phyloP scores from a whole-genome alignment of 2,797 vertebrate genomes.

The Chelidonichthys spinosus region DNA sequence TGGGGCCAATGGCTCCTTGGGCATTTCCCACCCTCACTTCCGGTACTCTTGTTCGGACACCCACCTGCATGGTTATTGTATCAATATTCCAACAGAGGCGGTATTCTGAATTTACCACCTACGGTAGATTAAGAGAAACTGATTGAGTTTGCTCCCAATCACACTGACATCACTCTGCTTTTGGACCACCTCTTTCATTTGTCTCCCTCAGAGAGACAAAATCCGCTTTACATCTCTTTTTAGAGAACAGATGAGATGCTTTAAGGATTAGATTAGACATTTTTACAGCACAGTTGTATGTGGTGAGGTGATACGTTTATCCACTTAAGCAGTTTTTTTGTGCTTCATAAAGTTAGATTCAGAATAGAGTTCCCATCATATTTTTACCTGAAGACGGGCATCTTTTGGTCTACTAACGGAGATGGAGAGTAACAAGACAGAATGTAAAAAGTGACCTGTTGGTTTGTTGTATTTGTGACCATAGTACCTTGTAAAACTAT shows the following conservation, averaged over 20 bases:
- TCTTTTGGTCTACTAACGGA: background rate
- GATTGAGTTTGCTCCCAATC: constrained; percentile 25
- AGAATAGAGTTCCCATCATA: constrained; percentile 1
- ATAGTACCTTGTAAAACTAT: too few species aligned
- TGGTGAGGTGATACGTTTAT: constrained; percentile 20
- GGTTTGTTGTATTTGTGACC: background rate
- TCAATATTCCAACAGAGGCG: background rate
- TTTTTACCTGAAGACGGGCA: constrained; percentile 13
- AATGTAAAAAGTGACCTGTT: background rate
- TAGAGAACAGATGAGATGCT: background rate
- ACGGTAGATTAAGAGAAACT: constrained; percentile 12
- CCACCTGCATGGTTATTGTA: background rate
- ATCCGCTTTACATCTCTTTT: background rate
- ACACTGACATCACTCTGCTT: constrained; percentile 21
- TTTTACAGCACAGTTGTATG: background rate
- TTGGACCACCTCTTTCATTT: constrained; percentile 4
- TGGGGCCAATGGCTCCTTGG: background rate
- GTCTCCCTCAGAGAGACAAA: constrained; percentile 22
- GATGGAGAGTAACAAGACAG: background rate
- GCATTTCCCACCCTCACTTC: background rate
- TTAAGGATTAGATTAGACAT: constrained; percentile 14
- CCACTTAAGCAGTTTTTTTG: background rate
- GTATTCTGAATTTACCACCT: constrained; percentile 26
- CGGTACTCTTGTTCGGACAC: background rate
- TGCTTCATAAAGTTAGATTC: background rate